Percentiles rank a stretch among this genome's conserved stretches.
These are phyloP conservation scores for Drosophila rubida DNA, from an alignment of 2,888 invertebrate species.

Conservation along the genomic window DNA sequence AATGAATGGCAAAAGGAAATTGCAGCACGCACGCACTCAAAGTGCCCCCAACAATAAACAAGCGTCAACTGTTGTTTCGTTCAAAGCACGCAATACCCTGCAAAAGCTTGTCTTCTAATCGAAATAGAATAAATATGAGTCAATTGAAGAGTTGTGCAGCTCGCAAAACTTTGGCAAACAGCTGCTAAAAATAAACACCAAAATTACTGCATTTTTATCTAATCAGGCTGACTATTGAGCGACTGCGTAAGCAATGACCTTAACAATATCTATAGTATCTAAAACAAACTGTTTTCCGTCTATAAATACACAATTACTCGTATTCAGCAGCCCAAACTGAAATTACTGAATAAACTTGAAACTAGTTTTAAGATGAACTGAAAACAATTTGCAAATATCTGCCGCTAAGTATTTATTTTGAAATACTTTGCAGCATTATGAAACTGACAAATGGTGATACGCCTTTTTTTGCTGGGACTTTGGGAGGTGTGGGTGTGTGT, in stretches of 20 bases:
- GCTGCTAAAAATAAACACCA: too few species aligned
- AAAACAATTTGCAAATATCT: too few species aligned
- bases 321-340: too few species aligned
- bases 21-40: constrained; percentile 71
- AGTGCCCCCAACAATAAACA: constrained; percentile 30
- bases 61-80: neutral
- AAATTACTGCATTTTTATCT: too few species aligned
- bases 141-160: too few species aligned
- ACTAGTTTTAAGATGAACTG: too few species aligned
- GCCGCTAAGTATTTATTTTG: too few species aligned
- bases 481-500: constrained; percentile 5
- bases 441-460: constrained; percentile 31
- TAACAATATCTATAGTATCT: neutral
- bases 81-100: constrained; percentile 18
- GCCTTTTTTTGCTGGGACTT: neutral
- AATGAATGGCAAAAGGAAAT: constrained; percentile 63
- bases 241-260: neutral
- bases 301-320: neutral
- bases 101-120: too few species aligned
- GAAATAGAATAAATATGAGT: too few species aligned
- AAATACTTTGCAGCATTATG: too few species aligned
- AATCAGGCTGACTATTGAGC: neutral
- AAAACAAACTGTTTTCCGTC: neutral
- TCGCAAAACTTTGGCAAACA: too few species aligned
- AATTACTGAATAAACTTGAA: too few species aligned